Percentiles rank a stretch among this genome's conserved stretches.
Evolutionary conservation across 2,888 invertebrate genomes (phyloP).

Genomic region (Pammene aurita): DNA sequence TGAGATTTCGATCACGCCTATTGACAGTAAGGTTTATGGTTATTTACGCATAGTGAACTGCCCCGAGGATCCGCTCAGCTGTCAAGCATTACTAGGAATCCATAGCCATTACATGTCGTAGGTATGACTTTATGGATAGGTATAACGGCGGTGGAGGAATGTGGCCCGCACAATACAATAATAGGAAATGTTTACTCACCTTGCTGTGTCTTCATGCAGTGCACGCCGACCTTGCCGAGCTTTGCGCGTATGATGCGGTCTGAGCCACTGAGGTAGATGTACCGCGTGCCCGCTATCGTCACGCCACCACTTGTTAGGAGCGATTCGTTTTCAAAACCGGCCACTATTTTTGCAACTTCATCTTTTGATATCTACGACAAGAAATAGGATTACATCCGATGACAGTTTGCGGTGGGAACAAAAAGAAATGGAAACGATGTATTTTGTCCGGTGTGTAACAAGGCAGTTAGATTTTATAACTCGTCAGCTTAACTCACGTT

Average conservation of each 20-base stretch:
- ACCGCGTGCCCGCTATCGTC: constrained; percentile 95
- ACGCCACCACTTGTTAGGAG: constrained; percentile 95
- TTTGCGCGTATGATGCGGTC: constrained; percentile 97
- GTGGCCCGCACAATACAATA: not conserved
- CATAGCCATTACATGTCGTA: too few species aligned
- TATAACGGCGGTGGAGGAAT: not conserved
- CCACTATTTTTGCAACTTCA: constrained; percentile 94
- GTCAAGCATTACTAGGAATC: too few species aligned
- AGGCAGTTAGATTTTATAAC: too few species aligned
- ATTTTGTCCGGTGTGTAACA: not conserved
- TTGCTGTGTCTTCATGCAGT: constrained; percentile 98
- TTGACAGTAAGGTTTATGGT: too few species aligned
- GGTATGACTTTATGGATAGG: too few species aligned
- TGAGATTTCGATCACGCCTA: too few species aligned
- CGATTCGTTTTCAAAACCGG: constrained; percentile 95
- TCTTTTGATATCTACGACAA: constrained; percentile 93
- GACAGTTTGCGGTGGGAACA: not conserved
- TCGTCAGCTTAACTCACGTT: too few species aligned
- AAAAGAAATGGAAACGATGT: not conserved
- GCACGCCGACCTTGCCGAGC: constrained; percentile 96
- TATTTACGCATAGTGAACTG: too few species aligned
- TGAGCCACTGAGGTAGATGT: constrained; percentile 97
- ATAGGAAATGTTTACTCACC: constrained; percentile 78
- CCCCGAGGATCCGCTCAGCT: too few species aligned
- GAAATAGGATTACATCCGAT: constrained; percentile 44